Conservation (phyloP, 2,888 invertebrate species). For the Ophion obscuratus region DNA sequence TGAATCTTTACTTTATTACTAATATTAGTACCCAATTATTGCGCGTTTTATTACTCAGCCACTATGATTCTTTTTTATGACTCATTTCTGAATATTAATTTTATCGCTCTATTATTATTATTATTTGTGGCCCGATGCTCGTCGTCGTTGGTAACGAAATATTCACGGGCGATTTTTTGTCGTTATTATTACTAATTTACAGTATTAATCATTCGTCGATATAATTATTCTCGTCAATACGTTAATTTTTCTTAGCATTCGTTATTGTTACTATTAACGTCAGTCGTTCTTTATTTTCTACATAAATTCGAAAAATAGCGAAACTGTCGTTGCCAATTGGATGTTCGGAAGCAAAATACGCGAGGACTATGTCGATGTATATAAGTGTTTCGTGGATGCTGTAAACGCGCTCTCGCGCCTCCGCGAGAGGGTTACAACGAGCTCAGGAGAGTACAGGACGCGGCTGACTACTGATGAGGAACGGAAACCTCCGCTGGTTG, state of each 20-base stretch:
- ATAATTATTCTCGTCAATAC: no score
- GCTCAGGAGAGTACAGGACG: conserved; percentile 75
- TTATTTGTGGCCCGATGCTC: no score
- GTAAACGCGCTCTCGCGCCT: conserved; percentile 26
- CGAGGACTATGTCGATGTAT: conserved; percentile 3
- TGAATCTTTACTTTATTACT: not conserved
- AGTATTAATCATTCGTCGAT: no score
- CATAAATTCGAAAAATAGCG: not conserved
- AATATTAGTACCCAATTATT: no score
- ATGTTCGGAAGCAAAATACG: not conserved
- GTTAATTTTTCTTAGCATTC: not conserved
- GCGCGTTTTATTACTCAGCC: no score
- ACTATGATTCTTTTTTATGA: no score
- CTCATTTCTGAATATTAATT: no score
- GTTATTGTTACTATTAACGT: not conserved
- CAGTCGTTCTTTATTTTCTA: not conserved
- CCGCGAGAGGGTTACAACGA: conserved; percentile 63
- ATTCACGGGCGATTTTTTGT: no score
- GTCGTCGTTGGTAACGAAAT: no score
- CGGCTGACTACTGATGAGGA: conserved; percentile 82
- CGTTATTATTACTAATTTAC: no score
- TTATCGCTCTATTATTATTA: no score
- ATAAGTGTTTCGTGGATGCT: conserved; percentile 35
- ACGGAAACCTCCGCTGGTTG: conserved; percentile 73
- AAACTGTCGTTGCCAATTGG: not conserved